A percentile compares a stretch with the other conserved stretches of the same genome.
Conservation (phyloP, 2,888 invertebrate genomes). For the Sinodicranocentrus sp. region DNA sequence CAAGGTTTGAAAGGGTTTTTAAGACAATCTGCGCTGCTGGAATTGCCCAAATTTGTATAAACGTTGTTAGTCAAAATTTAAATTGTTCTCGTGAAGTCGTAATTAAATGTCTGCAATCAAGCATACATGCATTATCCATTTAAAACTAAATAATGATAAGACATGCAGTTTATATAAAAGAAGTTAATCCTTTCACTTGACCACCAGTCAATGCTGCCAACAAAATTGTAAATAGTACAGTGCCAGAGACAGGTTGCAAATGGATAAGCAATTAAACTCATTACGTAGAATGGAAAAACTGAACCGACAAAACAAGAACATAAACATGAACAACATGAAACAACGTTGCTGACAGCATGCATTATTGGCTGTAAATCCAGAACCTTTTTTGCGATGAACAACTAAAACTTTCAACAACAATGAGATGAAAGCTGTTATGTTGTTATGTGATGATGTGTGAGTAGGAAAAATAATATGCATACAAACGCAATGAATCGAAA, state of each 20-base stretch:
- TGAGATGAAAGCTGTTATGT: too few species aligned
- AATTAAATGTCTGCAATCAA: constrained; percentile 3
- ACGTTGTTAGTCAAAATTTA: too few species aligned
- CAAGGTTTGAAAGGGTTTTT: too few species aligned
- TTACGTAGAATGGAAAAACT: constrained; percentile 1
- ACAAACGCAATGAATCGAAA: too few species aligned
- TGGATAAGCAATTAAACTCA: constrained; percentile 45
- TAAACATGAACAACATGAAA: constrained; percentile 40
- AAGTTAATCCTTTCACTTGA: not conserved
- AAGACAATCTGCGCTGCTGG: too few species aligned
- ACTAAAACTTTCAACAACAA: not conserved
- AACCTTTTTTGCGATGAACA: not conserved
- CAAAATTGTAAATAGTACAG: not conserved
- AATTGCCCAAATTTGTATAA: too few species aligned
- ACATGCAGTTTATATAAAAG: not conserved
- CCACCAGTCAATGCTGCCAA: not conserved
- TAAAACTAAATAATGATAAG: constrained; percentile 1
- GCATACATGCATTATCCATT: not conserved
- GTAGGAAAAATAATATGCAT: too few species aligned
- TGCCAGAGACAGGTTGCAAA: not conserved
- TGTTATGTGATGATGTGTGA: too few species aligned
- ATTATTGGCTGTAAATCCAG: constrained; percentile 33
- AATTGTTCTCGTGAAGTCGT: too few species aligned
- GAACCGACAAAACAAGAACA: constrained; percentile 30
- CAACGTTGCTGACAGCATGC: constrained; percentile 48